phyloP scores from a whole-genome alignment of 2,888 invertebrate genomes.

The Megalurothrips usitatus region DNA sequence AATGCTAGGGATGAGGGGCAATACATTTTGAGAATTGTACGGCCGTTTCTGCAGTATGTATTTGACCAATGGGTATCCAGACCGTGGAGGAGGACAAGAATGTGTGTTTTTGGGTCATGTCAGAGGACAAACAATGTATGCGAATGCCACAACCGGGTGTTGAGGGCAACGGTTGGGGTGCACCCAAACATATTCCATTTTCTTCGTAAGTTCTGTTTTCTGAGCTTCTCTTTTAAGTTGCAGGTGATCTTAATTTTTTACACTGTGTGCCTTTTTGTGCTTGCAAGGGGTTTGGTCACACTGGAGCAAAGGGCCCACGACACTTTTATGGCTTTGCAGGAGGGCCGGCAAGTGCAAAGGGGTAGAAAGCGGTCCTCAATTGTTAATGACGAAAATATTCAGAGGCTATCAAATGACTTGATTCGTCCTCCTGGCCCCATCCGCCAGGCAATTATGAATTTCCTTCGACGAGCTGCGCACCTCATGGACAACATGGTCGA shows the following conservation, averaged over 20 bases:
- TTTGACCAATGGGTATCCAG: not conserved
- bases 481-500: not conserved
- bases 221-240: not conserved
- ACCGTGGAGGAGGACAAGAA: not conserved
- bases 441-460: not conserved
- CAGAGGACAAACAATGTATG: not conserved
- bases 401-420: not conserved
- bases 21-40: not conserved
- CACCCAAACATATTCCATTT: not conserved
- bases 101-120: not conserved
- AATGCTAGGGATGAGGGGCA: not conserved
- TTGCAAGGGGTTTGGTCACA: not conserved
- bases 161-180: not conserved
- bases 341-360: not conserved
- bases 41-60: not conserved
- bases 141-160: not conserved
- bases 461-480: not conserved
- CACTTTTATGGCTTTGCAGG: not conserved
- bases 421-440: not conserved
- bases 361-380: not conserved
- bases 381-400: not conserved
- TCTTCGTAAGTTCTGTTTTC: not conserved
- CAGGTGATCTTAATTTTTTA: not conserved
- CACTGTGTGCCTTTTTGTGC: too few species aligned
- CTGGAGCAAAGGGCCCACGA: not conserved